Evolutionary conservation across 2,797 vertebrate genomes (phyloP), one percentile per base, ranked within the genome.

Genomic region (Pteropus rufus): DNA sequence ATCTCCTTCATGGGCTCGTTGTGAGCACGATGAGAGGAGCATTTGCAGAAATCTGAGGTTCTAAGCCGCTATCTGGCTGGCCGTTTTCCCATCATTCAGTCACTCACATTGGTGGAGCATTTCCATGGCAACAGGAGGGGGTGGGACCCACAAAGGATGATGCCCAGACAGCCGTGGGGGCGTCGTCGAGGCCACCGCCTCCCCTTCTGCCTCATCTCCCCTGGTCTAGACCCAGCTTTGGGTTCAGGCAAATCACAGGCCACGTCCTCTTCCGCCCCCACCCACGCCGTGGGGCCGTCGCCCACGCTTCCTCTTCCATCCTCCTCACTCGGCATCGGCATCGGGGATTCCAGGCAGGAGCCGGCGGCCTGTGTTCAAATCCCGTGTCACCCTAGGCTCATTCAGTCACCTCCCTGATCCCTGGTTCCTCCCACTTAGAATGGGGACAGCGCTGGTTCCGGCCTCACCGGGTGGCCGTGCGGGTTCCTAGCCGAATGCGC

Each of bases 401-500:
- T 11, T 58, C 24, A 19, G 26, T 73, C 41, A 21, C 49, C 64
- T 75, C 54, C 46, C 36, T 12, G 11, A n/a, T 44, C 19, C 54
- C 46, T 21, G 36, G 24, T 34, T 39, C 1, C n/a, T 34, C 49
- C 34, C 8, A 5, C 14, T 21, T 67, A 49, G 77, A 52, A 26
- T 36, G 18, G 12, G 36, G 34, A 31, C n/a, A 18, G 4, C 2
- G 21, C 31, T 4, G n/a, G 34, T 54, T n/a, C 26, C 26, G 11
- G 6, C 23, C 3, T 67, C 6, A 0, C 1, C 18, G 14, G 70
- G 44, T 7, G 9, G 0, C 5, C 21, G 36, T 39, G 6, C 58
- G 34, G 1, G n/a, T 16, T 5, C 10, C 34, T 24, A 19, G 19
- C 83, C 10, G 31, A 4, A 31, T 12, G 11, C 1, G 0, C 5